Evolutionary conservation across 2,113 vertebrate genomes (phyloP).

Genomic region (Sialia sialis): DNA sequence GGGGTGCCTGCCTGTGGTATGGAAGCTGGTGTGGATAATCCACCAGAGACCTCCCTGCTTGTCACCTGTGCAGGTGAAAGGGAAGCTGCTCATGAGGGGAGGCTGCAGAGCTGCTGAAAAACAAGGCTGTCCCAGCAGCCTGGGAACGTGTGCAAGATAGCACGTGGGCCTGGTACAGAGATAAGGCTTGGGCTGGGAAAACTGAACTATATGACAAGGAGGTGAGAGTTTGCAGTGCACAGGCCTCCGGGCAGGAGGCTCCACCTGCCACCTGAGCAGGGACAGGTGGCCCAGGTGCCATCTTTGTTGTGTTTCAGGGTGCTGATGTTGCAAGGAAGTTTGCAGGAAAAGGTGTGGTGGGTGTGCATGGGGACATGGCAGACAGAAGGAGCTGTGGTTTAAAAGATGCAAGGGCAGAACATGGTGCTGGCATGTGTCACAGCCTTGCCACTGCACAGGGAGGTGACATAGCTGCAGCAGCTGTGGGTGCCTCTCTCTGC

Average conservation of each 20-base stretch:
- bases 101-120: not conserved
- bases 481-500: not conserved
- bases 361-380: accelerated
- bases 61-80: not conserved
- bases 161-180: accelerated
- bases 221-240: not conserved
- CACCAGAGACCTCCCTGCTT: not conserved
- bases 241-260: not conserved
- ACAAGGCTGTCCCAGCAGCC: not conserved
- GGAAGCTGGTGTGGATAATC: not conserved
- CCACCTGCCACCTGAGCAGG: not conserved
- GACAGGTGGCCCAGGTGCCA: not conserved
- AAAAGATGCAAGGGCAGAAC: not conserved
- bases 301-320: accelerated
- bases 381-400: not conserved
- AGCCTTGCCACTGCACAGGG: not conserved
- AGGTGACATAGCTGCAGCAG: not conserved
- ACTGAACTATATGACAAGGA: not conserved
- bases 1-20: not conserved
- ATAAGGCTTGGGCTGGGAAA: not conserved
- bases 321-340: not conserved
- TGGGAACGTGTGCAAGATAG: accelerated
- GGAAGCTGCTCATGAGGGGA: accelerated
- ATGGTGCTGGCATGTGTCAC: not conserved
- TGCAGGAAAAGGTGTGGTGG: not conserved